These are phyloP conservation scores for Flexamia atlantica DNA, from an alignment of 2,888 invertebrate genomes.

Conservation along the genomic window DNA sequence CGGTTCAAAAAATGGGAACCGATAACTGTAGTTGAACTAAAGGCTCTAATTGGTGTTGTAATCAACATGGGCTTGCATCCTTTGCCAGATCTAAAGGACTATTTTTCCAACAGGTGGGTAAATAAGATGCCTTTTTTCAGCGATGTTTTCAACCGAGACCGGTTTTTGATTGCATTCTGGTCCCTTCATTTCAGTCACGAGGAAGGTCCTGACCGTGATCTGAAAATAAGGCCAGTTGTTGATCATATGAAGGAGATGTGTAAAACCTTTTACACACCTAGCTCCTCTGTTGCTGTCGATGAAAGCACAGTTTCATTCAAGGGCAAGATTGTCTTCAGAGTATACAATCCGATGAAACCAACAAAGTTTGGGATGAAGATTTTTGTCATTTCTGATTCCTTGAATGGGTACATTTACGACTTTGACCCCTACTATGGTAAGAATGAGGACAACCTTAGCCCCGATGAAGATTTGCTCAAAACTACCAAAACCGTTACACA, in stretches of 20 bases:
- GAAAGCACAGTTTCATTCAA: conserved; percentile 32
- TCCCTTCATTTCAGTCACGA: conserved; percentile 19
- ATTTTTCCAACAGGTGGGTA: conserved; percentile 11
- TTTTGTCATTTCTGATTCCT: conserved; percentile 22
- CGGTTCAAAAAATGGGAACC: neutral
- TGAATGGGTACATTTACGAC: too few relatives aligned
- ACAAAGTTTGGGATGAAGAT: conserved; percentile 16
- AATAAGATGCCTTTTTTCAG: conserved; percentile 35
- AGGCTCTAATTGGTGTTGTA: conserved; percentile 14
- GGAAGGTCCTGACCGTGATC: conserved; percentile 11
- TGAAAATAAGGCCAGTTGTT: conserved; percentile 1
- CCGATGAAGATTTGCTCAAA: neutral
- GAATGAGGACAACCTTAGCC: neutral
- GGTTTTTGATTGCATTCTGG: conserved; percentile 24
- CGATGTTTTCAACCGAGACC: conserved; percentile 26
- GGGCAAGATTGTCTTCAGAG: conserved; percentile 5
- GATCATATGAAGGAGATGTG: conserved; percentile 21
- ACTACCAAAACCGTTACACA: neutral
- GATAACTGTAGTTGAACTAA: conserved; percentile 11
- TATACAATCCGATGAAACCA: neutral
- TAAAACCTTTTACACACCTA: conserved; percentile 1
- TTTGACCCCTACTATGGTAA: too few relatives aligned
- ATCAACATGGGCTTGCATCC: conserved; percentile 25
- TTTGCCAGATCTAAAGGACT: neutral
- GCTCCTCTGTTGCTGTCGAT: neutral